These are phyloP conservation scores for Wiebesia pumilae DNA, from an alignment of 1,140 invertebrate genomes.

Conservation along the genomic window DNA sequence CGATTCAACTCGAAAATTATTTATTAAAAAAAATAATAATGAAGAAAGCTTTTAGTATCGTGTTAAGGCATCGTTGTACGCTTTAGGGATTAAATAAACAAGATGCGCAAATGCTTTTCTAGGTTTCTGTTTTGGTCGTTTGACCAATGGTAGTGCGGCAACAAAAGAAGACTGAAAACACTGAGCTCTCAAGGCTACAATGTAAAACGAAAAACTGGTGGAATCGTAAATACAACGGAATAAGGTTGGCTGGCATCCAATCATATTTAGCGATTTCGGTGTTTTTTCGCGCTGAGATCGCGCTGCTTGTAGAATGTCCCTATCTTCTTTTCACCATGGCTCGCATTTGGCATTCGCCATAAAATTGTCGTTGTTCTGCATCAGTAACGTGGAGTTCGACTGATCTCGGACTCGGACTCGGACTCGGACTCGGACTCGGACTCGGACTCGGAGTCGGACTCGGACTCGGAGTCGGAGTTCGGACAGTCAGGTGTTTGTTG, in stretches of 20 bases:
- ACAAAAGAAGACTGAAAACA: not conserved
- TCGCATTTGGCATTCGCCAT: not conserved
- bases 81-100: not conserved
- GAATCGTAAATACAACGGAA: not conserved
- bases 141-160: not conserved
- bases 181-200: not conserved
- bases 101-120: not conserved
- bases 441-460: not conserved
- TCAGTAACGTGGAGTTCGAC: not conserved
- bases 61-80: conserved; percentile 21
- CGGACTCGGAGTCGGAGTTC: not conserved
- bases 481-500: conserved; percentile 22
- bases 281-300: not conserved
- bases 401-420: not conserved
- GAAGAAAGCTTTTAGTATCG: not conserved
- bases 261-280: not conserved
- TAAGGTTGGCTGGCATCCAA: not conserved
- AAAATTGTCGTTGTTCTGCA: not conserved
- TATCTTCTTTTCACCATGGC: not conserved
- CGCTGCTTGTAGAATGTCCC: not conserved
- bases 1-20: not conserved
- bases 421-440: not conserved
- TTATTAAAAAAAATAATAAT: conserved; percentile 32
- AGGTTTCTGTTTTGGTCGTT: not conserved
- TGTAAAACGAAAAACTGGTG: not conserved